Evolutionary conservation across 2,888 invertebrate species (phyloP).

Genomic region (Acrocyrtus sp.): DNA sequence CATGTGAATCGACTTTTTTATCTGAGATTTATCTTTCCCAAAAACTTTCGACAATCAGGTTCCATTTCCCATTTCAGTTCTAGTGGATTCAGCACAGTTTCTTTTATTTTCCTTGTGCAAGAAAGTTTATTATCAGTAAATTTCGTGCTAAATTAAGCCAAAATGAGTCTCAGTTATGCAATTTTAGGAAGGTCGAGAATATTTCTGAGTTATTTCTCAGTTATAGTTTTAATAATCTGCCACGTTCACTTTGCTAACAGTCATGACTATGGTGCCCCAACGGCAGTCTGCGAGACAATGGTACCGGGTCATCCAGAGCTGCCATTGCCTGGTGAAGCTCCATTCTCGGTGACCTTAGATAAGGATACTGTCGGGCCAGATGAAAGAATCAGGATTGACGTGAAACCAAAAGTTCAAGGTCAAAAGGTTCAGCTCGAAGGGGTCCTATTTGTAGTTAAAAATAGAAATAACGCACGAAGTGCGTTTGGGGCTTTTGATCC

Average conservation of each 20-base stretch:
- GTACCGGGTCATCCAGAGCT: conserved; percentile 16
- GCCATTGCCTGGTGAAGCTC: not conserved
- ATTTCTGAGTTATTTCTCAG: too few relatives aligned
- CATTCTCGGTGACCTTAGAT: conserved; percentile 14
- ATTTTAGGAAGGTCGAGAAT: too few relatives aligned
- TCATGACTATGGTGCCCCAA: conserved; percentile 15
- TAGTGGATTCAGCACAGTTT: not conserved
- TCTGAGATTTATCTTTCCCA: too few relatives aligned
- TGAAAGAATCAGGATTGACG: conserved; percentile 11
- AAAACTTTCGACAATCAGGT: too few relatives aligned
- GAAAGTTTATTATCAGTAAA: not conserved
- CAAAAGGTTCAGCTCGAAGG: not conserved
- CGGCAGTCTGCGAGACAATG: conserved; percentile 8
- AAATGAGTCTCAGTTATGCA: not conserved
- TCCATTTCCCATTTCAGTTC: not conserved
- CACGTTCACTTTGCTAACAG: not conserved
- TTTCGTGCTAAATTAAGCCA: not conserved
- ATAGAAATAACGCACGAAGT: not conserved
- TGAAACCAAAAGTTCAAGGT: conserved; percentile 6
- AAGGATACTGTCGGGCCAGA: not conserved
- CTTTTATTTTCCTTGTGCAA: not conserved
- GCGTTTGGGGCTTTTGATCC: conserved; percentile 29
- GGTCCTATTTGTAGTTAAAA: conserved; percentile 18
- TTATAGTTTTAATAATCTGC: not conserved
- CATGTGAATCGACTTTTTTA: too few relatives aligned